These are phyloP conservation scores for Arctia plantaginis DNA, from an alignment of 2,888 invertebrate genomes.

Conservation along the genomic window DNA sequence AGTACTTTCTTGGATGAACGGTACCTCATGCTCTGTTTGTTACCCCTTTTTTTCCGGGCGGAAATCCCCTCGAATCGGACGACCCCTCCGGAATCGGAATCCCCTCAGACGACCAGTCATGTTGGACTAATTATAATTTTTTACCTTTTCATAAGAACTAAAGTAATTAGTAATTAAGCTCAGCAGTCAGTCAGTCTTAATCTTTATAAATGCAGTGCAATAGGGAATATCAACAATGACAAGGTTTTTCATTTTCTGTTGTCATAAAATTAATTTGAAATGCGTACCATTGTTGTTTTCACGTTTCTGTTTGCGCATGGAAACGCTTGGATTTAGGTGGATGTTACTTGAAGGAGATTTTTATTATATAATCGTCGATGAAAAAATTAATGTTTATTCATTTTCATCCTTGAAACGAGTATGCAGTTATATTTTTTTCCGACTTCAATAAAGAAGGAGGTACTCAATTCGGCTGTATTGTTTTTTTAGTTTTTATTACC, in stretches of 20 bases:
- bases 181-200: neutral
- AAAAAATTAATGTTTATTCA: too few species aligned
- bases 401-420: too few species aligned
- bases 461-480: too few species aligned
- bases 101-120: neutral
- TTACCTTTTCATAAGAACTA: neutral
- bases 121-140: neutral
- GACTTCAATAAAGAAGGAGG: too few species aligned
- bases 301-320: neutral
- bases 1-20: too few species aligned
- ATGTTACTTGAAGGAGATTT: neutral
- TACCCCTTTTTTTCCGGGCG: too few species aligned
- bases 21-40: too few species aligned
- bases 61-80: too few species aligned
- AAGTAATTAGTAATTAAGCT: neutral
- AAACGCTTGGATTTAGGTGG: neutral
- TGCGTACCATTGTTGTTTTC: neutral
- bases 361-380: neutral
- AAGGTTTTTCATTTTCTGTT: slow-evolving; percentile 5
- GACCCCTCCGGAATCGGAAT: too few species aligned
- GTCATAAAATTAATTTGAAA: slow-evolving; percentile 14
- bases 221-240: slow-evolving; percentile 5
- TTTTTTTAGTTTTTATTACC: too few species aligned
- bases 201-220: neutral
- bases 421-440: too few species aligned